Evolutionary conservation across 1,140 invertebrate genomes (phyloP), one percentile per base, ranked within the genome.

Genomic region (Oncopodura yosiiana): DNA sequence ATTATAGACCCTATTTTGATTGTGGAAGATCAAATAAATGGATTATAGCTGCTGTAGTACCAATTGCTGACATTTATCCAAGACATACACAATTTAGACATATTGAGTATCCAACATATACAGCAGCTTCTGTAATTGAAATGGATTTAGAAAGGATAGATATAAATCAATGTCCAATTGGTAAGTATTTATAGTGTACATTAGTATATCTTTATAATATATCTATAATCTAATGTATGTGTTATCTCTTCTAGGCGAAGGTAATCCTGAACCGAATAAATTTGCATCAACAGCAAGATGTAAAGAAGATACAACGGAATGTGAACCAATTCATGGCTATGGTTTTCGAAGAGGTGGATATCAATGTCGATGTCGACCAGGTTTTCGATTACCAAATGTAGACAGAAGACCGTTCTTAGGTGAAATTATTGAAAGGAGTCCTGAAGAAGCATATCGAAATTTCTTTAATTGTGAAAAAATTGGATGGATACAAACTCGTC

Each of bases 61-160:
- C 94, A 2, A 86, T 98, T 44, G 88, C 88, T 42, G 94, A 97
- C 70, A 91, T 94, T 50, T 94, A 89, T 74, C 92, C 93, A 5
- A 74, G 94, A 38, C 94, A 98, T 69, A 94, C 91, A 9, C 81
- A 86, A 60, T 98, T 88, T 69, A 78, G 90, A 64, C 94, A 97
- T 70, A 82, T 97, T 67, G 88, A 95, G 77, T 93, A 92, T 71
- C 90, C 92, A 27, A 93, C 83, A 84, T 94, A 95, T 68, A 93
- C 93, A 2, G 94, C 87, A 23, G 83, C 86, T 42, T 80, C 87
- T 0, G 89, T 95, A 0, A 78, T 95, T 69, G 93, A 97, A 78
- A 87, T 95, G 78, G 94, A 99, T 69, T 94, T 92, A 75, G 91
- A 97, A 59, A 77, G 93, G 66, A 89, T 97, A 72, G 94, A 98